Evolutionary conservation across 2,888 invertebrate genomes (phyloP).

Genomic region (Drosophila helvetica): DNA sequence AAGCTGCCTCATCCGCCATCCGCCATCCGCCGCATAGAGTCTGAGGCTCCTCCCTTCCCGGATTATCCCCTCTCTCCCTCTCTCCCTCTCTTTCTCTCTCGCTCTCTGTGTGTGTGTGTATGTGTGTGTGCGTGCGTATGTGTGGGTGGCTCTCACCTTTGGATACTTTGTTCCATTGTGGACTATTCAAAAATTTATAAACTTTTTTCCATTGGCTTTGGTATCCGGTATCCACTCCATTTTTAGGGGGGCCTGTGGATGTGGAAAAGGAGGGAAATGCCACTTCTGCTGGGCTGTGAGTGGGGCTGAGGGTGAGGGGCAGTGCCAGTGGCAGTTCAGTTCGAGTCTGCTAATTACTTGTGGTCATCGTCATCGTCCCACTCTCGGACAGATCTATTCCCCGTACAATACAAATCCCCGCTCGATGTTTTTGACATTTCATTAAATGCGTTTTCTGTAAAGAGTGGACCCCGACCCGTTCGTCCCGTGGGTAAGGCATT

Average conservation of each 20-base stretch:
- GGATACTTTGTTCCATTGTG: conserved; percentile 41
- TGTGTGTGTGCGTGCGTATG: not conserved
- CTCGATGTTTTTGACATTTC: conserved; percentile 33
- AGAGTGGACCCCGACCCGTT: not conserved
- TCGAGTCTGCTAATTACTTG: conserved; percentile 16
- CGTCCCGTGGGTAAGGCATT: not conserved
- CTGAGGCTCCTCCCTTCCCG: not conserved
- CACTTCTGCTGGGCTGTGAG: too few relatives aligned
- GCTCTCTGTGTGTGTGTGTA: not conserved
- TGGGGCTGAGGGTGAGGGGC: too few relatives aligned
- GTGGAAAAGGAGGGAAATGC: not conserved
- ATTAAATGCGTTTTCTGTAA: conserved; percentile 35
- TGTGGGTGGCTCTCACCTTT: conserved; percentile 1
- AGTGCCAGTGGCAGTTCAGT: not conserved
- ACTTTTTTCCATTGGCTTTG: conserved; percentile 38
- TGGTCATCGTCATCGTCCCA: not conserved
- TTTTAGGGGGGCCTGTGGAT: not conserved
- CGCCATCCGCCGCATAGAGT: not conserved
- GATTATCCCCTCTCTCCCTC: conserved; percentile 13
- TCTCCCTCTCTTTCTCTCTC: not conserved
- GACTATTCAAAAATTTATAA: conserved; percentile 68
- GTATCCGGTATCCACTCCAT: conserved; percentile 1
- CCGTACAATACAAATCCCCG: too few relatives aligned
- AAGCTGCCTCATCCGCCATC: conserved; percentile 48
- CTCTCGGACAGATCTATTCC: too few relatives aligned